phyloP scores from a whole-genome alignment of 2,113 vertebrate genomes.

The Vulpes ferrilata region DNA sequence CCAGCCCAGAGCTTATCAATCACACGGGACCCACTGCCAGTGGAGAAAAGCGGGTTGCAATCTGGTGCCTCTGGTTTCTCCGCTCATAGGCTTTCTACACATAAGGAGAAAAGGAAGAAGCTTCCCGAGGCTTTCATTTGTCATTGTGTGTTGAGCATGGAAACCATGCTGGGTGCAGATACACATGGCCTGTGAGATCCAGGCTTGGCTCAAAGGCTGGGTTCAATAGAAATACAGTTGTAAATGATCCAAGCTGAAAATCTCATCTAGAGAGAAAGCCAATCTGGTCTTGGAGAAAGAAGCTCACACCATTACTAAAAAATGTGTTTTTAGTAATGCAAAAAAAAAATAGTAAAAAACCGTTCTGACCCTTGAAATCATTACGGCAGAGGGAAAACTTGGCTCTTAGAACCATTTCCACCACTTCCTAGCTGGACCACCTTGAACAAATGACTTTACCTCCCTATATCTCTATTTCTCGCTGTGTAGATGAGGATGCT shows the following conservation, averaged over 20 bases:
- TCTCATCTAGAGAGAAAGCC: background rate
- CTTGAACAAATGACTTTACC: background rate
- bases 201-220: background rate
- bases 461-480: background rate
- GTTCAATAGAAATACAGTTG: accelerated
- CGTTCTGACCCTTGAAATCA: background rate
- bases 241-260: background rate
- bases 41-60: background rate
- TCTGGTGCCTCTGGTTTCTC: background rate
- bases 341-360: too few species aligned
- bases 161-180: background rate
- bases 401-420: background rate
- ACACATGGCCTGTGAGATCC: background rate
- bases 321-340: background rate
- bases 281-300: background rate
- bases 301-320: background rate
- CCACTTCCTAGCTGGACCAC: background rate
- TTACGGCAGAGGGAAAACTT: background rate
- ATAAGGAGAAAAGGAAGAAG: background rate
- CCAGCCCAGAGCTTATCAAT: background rate
- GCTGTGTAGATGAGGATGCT: background rate
- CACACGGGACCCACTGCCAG: accelerated
- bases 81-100: background rate
- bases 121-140: background rate
- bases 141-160: background rate